Conservation (phyloP, 2,113 vertebrate genomes). For the Pseudorasbora parva region DNA sequence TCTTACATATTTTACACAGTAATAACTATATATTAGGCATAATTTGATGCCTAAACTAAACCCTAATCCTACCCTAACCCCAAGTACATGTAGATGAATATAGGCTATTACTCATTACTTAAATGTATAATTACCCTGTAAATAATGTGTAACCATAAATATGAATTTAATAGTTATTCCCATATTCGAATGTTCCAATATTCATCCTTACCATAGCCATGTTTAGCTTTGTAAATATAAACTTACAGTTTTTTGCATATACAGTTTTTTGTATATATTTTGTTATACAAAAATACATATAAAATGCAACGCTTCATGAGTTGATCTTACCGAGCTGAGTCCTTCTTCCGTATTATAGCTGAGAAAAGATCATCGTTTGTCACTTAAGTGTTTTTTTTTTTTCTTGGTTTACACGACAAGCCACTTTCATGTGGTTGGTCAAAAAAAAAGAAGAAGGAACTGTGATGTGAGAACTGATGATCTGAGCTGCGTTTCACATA, state of each 20-base stretch:
- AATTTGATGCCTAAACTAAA: too few relatives aligned
- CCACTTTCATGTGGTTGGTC: conserved; percentile 27
- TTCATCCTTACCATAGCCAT: background rate
- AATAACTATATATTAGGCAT: too few relatives aligned
- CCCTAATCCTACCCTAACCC: too few relatives aligned
- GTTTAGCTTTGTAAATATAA: background rate
- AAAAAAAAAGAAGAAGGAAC: background rate
- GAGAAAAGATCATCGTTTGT: background rate
- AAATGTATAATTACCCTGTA: too few relatives aligned
- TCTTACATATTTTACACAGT: too few relatives aligned
- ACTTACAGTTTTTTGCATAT: background rate
- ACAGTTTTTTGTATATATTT: background rate
- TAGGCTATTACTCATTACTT: too few relatives aligned
- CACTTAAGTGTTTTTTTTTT: background rate
- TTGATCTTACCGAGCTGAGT: background rate
- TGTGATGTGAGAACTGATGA: background rate
- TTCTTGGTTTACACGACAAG: background rate
- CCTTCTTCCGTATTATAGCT: background rate
- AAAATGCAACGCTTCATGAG: background rate
- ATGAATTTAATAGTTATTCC: background rate
- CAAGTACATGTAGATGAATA: too few relatives aligned
- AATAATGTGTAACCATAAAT: background rate
- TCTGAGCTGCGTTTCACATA: background rate
- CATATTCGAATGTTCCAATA: background rate
- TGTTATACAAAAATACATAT: background rate